Base-by-base conservation (phyloP, 2,888 invertebrate genomes). In the Pyrrhia umbra region DNA sequence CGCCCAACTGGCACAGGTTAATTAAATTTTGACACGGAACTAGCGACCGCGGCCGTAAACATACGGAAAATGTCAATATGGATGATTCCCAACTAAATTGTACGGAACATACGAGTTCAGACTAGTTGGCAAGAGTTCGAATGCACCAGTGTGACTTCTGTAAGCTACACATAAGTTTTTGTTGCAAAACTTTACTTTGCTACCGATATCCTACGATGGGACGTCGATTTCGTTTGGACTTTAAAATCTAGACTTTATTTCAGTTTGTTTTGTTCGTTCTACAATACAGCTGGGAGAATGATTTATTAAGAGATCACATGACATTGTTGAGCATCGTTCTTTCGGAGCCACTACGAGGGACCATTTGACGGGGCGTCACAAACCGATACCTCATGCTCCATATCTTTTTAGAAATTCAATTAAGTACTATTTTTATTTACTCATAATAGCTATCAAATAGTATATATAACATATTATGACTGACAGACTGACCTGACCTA, bases 1-100 rank as follows among this genome's bases (percentile, higher is more conserved):
- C 43, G 58, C 69, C 60, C 68, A 10, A 50, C 62, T 63, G 64
- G 59, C 68, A 47, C 56, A 83, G 84, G 88, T 87, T 91, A 90
- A 91, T 90, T 90, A 88, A 88, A 91, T 90, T 88, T 85, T 84
- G 85, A 84, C 87, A 86, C 83, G 81, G 76, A 82, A 80, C 81
- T 76, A 66, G 74, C 80, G 65, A 61, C 65, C 62, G 39, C 68
- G 57, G 18, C 54, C 30, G 23, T 54, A 52, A 27, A 15, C 25
- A 55, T 23, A 56, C 21, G 59, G 42, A 43, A 59, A 65, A 58
- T 52, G 64, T 76, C 62, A 68, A 62, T 71, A 67, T 49, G 47
- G 40, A 67, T 63, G 65, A 78, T 64, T 57, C 49, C 40, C 49
- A 55, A 66, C 63, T 55, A 60, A 78, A 78, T 68, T 68, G 20